These are phyloP conservation scores for Macrochelys suwanniensis DNA, from an alignment of 2,797 vertebrate species.

Conservation along the genomic window DNA sequence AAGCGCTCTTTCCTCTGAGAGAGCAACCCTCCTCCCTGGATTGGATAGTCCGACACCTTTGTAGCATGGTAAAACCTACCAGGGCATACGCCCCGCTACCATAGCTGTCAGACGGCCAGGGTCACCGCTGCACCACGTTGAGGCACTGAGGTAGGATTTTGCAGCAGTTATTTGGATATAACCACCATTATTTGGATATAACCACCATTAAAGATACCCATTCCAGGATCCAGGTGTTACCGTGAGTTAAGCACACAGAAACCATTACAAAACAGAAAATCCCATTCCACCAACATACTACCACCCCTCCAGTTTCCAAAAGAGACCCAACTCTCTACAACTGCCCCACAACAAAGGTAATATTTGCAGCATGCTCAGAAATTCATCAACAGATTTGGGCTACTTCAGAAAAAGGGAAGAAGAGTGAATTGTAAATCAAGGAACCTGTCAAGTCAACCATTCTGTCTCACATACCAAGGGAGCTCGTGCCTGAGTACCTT, in stretches of 20 bases:
- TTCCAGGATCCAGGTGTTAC: too few species aligned
- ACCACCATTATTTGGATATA: not conserved
- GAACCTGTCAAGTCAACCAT: slow-evolving; percentile 48
- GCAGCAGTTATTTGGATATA: too few species aligned
- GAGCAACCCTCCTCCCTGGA: too few species aligned
- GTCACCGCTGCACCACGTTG: too few species aligned
- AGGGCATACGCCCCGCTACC: too few species aligned
- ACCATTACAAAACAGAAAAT: not conserved
- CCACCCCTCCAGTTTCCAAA: not conserved
- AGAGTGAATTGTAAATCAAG: not conserved
- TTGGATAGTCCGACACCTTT: too few species aligned
- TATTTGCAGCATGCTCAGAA: not conserved
- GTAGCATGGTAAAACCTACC: too few species aligned
- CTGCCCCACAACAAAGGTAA: not conserved
- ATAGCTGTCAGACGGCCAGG: too few species aligned
- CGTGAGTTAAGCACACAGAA: not conserved
- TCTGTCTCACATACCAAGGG: slow-evolving; percentile 45
- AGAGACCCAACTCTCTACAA: not conserved
- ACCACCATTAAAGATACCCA: not conserved
- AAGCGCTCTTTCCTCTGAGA: too few species aligned
- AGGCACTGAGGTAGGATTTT: too few species aligned
- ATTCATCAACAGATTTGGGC: not conserved
- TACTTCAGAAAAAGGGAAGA: not conserved
- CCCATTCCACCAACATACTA: not conserved
- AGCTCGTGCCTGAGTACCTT: slow-evolving; percentile 36